These are phyloP conservation scores for Heteromyza rotundicornis DNA, from an alignment of 2,888 invertebrate genomes.

Conservation along the genomic window DNA sequence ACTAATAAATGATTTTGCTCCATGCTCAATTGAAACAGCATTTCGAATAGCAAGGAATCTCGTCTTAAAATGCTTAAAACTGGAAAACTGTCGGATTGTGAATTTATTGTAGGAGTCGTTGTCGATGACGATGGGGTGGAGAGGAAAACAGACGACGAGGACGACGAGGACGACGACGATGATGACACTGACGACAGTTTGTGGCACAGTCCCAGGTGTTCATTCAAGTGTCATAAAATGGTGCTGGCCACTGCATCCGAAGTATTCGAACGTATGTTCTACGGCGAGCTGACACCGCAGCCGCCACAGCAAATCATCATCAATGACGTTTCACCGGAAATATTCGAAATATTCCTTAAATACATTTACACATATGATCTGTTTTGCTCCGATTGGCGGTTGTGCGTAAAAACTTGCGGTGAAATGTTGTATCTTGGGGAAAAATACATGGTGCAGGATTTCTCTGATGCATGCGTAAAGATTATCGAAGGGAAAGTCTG, in stretches of 20 bases:
- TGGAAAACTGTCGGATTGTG: conserved; percentile 38
- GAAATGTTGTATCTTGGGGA: conserved; percentile 36
- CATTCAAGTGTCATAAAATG: conserved; percentile 36
- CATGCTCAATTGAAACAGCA: too few species aligned
- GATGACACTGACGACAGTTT: neutral
- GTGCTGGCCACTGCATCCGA: conserved; percentile 38
- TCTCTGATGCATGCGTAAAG: conserved; percentile 32
- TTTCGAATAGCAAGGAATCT: conserved; percentile 40
- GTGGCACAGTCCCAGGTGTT: conserved; percentile 2
- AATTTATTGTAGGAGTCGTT: conserved; percentile 26
- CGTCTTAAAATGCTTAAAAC: conserved; percentile 36
- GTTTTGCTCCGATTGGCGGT: conserved; percentile 9
- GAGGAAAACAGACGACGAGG: conserved; percentile 8
- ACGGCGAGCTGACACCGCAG: conserved; percentile 22
- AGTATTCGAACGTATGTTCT: conserved; percentile 36
- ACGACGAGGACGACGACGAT: conserved; percentile 7
- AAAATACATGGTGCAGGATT: conserved; percentile 38
- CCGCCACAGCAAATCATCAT: conserved; percentile 26
- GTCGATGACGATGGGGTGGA: conserved; percentile 24
- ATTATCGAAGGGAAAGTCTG: conserved; percentile 33
- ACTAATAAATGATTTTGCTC: too few species aligned
- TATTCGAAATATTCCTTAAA: conserved; percentile 36
- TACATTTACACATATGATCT: conserved; percentile 43
- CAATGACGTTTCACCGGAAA: conserved; percentile 37
- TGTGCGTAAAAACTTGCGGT: too few species aligned